Percentiles rank a stretch among this genome's conserved stretches.
Conservation (phyloP, 1,140 invertebrate genomes). For the Diplogasteroides magnus region DNA sequence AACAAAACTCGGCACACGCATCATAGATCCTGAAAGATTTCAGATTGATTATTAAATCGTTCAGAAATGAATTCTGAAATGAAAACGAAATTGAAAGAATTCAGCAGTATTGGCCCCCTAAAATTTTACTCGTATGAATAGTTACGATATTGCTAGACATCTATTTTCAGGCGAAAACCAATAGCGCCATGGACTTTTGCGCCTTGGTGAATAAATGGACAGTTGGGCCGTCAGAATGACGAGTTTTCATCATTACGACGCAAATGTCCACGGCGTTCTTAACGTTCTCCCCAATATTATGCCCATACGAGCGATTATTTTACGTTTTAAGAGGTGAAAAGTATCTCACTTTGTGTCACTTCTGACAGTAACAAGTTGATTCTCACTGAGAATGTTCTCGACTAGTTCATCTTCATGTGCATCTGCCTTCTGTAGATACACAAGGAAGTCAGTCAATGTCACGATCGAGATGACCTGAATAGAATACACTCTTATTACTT, state of each 20-base stretch:
- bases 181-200: too few species aligned
- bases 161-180: too few species aligned
- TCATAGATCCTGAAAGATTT: slow-evolving; percentile 13
- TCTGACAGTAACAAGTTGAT: slow-evolving; percentile 1
- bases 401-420: not conserved
- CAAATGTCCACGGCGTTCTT: too few species aligned
- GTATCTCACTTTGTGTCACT: not conserved
- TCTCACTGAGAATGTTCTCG: not conserved
- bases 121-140: too few species aligned
- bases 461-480: slow-evolving; percentile 20
- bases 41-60: slow-evolving; percentile 7
- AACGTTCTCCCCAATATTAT: too few species aligned
- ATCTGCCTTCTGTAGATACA: not conserved
- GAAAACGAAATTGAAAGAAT: too few species aligned
- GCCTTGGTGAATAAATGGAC: too few species aligned
- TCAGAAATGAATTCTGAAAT: not conserved
- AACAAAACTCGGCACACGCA: slow-evolving; percentile 6
- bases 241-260: too few species aligned
- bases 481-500: not conserved
- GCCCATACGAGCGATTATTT: too few species aligned
- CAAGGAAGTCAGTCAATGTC: slow-evolving; percentile 15
- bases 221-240: too few species aligned
- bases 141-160: too few species aligned
- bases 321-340: not conserved
- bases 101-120: too few species aligned